phyloP scores from a whole-genome alignment of 1,140 invertebrate genomes.

The Drosophila kohkoa region DNA sequence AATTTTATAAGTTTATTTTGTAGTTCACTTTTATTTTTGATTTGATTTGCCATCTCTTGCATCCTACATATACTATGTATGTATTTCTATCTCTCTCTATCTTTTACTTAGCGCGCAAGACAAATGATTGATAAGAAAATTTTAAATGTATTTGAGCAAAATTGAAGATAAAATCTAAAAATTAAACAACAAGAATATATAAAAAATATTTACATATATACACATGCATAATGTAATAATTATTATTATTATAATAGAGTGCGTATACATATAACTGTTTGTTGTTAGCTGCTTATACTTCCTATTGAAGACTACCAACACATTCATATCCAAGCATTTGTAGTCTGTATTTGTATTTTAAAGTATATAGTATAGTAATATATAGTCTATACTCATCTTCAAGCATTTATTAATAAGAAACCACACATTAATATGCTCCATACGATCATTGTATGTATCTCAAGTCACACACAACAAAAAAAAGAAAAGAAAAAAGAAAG shows the following conservation, averaged over 20 bases:
- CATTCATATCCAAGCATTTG: conserved; percentile 70
- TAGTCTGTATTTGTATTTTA: conserved; percentile 58
- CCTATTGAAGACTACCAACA: conserved; percentile 77
- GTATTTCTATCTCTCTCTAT: conserved; percentile 18
- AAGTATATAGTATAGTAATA: conserved; percentile 28
- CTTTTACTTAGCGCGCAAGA: conserved; percentile 46
- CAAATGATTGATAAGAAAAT: conserved; percentile 22
- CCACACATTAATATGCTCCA: conserved; percentile 20
- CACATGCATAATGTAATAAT: conserved; percentile 39
- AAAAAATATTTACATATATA: conserved; percentile 57
- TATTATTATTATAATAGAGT: conserved; percentile 45
- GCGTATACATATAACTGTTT: conserved; percentile 72
- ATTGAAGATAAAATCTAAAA: conserved; percentile 23
- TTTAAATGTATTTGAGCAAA: conserved; percentile 35
- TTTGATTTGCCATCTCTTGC: conserved; percentile 42
- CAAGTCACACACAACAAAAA: not conserved
- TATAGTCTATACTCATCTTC: conserved; percentile 25
- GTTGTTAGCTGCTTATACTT: conserved; percentile 82
- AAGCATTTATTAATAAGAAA: conserved; percentile 32
- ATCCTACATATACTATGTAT: conserved; percentile 1
- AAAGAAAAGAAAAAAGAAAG: not conserved
- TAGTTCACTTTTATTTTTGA: conserved; percentile 27
- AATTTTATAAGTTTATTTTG: conserved; percentile 66
- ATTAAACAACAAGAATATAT: conserved; percentile 47
- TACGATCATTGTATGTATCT: conserved; percentile 26